These are phyloP conservation scores for Phoebastria nigripes DNA, from an alignment of 2,797 vertebrate species.

Conservation along the genomic window DNA sequence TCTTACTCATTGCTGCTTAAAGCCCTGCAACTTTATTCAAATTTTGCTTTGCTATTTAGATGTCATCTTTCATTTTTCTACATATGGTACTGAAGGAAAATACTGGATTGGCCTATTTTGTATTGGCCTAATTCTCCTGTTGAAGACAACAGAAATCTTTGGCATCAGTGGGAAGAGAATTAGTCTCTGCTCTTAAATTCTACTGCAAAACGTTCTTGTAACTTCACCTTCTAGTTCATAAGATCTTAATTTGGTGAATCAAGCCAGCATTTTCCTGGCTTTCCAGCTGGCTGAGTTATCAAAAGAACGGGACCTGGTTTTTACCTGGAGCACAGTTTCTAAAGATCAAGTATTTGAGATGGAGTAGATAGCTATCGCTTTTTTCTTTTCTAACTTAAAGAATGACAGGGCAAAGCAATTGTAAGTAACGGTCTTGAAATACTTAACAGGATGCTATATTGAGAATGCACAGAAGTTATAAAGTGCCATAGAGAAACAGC, in stretches of 20 bases:
- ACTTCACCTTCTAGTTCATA: not conserved
- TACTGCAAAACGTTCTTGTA: not conserved
- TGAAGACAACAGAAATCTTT: not conserved
- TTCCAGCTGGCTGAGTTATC: not conserved
- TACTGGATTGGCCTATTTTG: conserved; percentile 35
- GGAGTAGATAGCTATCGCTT: not conserved
- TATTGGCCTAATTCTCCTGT: not conserved
- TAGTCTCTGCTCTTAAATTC: not conserved
- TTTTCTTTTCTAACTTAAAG: not conserved
- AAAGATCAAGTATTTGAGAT: not conserved
- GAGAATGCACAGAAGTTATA: not conserved
- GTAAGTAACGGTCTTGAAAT: not conserved
- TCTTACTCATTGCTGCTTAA: not conserved
- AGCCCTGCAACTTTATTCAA: not conserved
- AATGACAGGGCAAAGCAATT: not conserved
- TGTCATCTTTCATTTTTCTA: not conserved
- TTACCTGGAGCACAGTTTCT: not conserved
- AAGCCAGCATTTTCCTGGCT: not conserved
- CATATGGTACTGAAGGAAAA: not conserved
- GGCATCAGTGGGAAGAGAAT: not conserved
- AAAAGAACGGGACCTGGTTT: not conserved
- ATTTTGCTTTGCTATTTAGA: not conserved
- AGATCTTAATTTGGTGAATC: not conserved
- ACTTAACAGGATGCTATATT: not conserved
- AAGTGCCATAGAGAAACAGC: not conserved